These are phyloP conservation scores for Rhagophthalmus giganteus DNA, from an alignment of 2,888 invertebrate genomes.

Conservation along the genomic window DNA sequence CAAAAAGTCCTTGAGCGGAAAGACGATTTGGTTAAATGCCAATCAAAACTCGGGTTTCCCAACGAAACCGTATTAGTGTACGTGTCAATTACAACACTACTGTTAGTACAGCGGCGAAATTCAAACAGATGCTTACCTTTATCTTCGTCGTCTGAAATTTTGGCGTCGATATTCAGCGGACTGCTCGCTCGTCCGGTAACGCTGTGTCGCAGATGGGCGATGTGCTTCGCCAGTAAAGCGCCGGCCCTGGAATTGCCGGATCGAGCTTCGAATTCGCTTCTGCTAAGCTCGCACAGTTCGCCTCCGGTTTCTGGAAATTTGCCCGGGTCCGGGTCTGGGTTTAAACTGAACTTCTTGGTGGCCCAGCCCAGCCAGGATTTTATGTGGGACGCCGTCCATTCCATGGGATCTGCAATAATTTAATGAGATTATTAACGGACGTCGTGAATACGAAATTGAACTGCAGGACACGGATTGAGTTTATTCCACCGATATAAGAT, in stretches of 20 bases:
- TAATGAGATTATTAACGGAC: too few species aligned
- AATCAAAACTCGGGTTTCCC: constrained; percentile 16
- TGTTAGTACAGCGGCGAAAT: not conserved
- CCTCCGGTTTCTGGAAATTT: constrained; percentile 62
- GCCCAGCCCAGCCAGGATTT: constrained; percentile 67
- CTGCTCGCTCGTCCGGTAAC: constrained; percentile 64
- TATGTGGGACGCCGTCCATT: constrained; percentile 64
- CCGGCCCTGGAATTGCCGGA: constrained; percentile 58
- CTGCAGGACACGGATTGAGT: too few species aligned
- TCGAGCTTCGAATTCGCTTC: constrained; percentile 64
- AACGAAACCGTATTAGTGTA: constrained; percentile 14
- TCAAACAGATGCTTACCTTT: constrained; percentile 34
- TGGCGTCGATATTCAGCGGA: constrained; percentile 60
- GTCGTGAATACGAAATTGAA: too few species aligned
- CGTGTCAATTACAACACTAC: constrained; percentile 12
- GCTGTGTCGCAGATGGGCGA: constrained; percentile 62
- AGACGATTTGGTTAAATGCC: constrained; percentile 8
- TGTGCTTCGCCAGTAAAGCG: constrained; percentile 63
- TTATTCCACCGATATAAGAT: too few species aligned
- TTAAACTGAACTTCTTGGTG: constrained; percentile 62
- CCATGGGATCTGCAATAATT: constrained; percentile 61
- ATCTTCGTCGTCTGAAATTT: constrained; percentile 48
- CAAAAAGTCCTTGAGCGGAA: too few species aligned
- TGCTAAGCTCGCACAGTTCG: constrained; percentile 63
- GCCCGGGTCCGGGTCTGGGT: constrained; percentile 57